Base-by-base conservation (phyloP, 2,113 vertebrate genomes). In the Dipodomys ordii region DNA sequence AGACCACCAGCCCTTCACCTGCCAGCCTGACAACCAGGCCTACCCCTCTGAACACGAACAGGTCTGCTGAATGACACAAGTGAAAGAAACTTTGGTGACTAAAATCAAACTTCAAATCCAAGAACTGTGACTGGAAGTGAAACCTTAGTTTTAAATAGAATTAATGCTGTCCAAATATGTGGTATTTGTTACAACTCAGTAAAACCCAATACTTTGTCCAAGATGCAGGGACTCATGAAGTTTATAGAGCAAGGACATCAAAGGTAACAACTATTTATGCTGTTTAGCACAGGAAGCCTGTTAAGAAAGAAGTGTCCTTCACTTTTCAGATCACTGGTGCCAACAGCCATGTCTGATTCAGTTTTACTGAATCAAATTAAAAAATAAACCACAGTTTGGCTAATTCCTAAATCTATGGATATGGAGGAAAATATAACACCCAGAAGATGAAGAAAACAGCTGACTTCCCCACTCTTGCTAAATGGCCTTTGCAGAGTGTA, bases 131-230 rank as follows among this genome's bases (percentile, higher is more conserved):
- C 2, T 78, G n/a, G 69, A 78, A 69, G 28, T 32, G 68, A 87
- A 53, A 89, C 57, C 18, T 90, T 73, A 23, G 13, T 86, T 74
- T 88, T 92, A 79, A 78, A 60, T 10, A 95, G 64, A 94, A 83
- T 83, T 69, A 78, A 86, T 79, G 80, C 28, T 57, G 5, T 8
- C 87, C 76, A 72, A 53, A 65, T 23, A 71, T 57, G 64, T 23
- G 62, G 13, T 72, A 68, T 84, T 81, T 88, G 60, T 85, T 88
- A 81, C 80, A 77, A 74, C 3, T 87, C 72, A 64, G 49, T 76
- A 73, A 90, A 69, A 90, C 0, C n/a, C 49, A 82, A 92, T 32
- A 64, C 30, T 91, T 76, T 71, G 35, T 93, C 73, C 60, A 85
- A 89, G 92, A 71, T n/a, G 27, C 32, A 35, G 53, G 22, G 53